Evolutionary conservation across 2,888 invertebrate genomes (phyloP), one percentile per base, ranked within the genome.

Genomic region (Ectemnius continuus): DNA sequence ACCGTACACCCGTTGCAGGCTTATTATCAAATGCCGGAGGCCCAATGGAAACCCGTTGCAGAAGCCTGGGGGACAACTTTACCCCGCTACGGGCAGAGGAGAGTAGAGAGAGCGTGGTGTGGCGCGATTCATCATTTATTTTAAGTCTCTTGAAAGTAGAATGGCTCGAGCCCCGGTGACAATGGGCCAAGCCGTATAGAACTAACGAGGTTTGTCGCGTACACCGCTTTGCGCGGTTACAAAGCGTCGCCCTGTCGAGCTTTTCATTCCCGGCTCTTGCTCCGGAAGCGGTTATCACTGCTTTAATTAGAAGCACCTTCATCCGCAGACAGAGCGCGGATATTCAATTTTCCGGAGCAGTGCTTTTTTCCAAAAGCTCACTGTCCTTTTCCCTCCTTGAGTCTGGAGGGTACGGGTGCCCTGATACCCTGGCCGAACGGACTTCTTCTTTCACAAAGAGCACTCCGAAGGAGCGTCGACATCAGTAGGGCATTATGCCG

Each of bases 11-110:
- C 73, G 56, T 66, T 73, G 60, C 18, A 62, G 18, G 16, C 36
- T 14, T 13, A 65, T 75, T 75, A 75, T 65, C 67, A 61, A 60
- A 23, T 48, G 11, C 36, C 60, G 61, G 65, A 66, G 70, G 59
- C 64, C 66, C 60, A 48, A 47, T 23, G 23, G 23, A 23, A 47
- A 46, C 28, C 0, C 46, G 45, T 20, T 56, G 46, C 47, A 67
- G 45, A 46, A 62, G 48, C 60, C 61, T 58, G 48, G 36, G 18
- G 68, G 72, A 71, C 69, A 71, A 56, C 70, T 67, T 71, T 60
- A 36, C 8, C 36, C n/a, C n/a, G n/a, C n/a, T n/a, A n/a, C n/a
- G 6, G 36, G 0, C 1, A 3, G 3, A 23, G 36, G 36, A 36
- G 8, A 36, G 36, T 11, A 8, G 0, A 11, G 36, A 8, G 0